These are phyloP conservation scores for Agrochola macilenta DNA, from an alignment of 2,888 invertebrate genomes.

Conservation along the genomic window DNA sequence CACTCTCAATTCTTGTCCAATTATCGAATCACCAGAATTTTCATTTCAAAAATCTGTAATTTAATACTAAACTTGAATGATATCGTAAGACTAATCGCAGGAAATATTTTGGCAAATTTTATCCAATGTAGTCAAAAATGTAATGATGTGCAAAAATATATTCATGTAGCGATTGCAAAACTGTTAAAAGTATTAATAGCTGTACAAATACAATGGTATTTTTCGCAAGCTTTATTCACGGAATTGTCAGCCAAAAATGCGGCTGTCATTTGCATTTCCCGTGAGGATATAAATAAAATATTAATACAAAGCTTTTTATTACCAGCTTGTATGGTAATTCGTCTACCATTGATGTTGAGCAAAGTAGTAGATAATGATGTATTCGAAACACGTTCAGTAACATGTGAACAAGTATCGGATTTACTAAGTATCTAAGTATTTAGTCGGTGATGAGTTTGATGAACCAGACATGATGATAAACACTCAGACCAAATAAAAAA, in stretches of 20 bases:
- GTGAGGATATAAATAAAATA: slow-evolving; percentile 41
- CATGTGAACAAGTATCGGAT: slow-evolving; percentile 40
- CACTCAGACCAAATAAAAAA: no score
- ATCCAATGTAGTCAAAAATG: background rate
- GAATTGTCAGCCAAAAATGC: slow-evolving; percentile 31
- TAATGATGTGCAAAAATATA: background rate
- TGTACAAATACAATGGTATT: background rate
- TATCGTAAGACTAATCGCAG: background rate
- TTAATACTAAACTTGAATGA: background rate
- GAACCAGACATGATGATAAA: background rate
- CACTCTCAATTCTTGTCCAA: background rate
- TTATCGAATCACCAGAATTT: background rate
- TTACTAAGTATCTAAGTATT: slow-evolving; percentile 16
- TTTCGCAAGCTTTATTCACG: slow-evolving; percentile 21
- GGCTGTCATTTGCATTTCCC: slow-evolving; percentile 45
- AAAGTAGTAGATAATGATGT: slow-evolving; percentile 9
- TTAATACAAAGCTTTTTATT: slow-evolving; percentile 45
- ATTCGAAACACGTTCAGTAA: slow-evolving; percentile 37
- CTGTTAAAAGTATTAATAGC: slow-evolving; percentile 13
- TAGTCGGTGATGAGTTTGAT: slow-evolving; percentile 15
- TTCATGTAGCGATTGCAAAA: background rate
- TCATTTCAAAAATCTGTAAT: background rate
- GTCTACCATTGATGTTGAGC: slow-evolving; percentile 44
- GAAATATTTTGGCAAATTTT: background rate
- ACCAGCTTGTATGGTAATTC: slow-evolving; percentile 48